Conservation (phyloP, 2,113 vertebrate genomes). For the Gila orcuttii region DNA sequence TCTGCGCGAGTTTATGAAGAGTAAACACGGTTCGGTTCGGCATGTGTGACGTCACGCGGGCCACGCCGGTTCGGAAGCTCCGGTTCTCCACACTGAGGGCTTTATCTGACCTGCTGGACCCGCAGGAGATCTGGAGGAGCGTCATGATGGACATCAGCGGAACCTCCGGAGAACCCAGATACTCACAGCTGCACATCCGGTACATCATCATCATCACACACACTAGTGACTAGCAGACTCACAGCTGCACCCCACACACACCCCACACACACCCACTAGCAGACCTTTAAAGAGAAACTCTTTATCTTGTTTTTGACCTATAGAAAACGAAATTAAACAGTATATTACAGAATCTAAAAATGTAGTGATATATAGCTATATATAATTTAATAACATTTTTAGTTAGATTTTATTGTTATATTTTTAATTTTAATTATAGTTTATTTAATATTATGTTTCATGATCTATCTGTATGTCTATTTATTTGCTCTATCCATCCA, state of each 20-base stretch:
- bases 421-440: background rate
- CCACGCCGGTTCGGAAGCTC: slow-evolving; percentile 83
- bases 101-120: slow-evolving; percentile 87
- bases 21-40: background rate
- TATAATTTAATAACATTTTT: background rate
- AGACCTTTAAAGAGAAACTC: background rate
- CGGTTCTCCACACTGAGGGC: slow-evolving; percentile 72
- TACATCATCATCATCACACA: background rate
- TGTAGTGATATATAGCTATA: no score
- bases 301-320: no score
- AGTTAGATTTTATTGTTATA: background rate
- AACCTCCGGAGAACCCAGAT: slow-evolving; percentile 81
- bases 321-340: no score
- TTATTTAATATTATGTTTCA: no score
- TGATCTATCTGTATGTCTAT: no score
- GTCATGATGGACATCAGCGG: slow-evolving; percentile 80
- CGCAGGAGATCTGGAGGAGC: slow-evolving; percentile 88
- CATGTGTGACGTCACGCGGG: slow-evolving; percentile 79
- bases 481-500: no score
- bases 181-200: slow-evolving; percentile 83
- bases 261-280: background rate
- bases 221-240: no score
- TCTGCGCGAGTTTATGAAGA: background rate
- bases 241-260: no score
- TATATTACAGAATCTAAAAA: no score